These are phyloP conservation scores for Telenomus remus DNA, from an alignment of 1,140 invertebrate genomes.

Conservation along the genomic window DNA sequence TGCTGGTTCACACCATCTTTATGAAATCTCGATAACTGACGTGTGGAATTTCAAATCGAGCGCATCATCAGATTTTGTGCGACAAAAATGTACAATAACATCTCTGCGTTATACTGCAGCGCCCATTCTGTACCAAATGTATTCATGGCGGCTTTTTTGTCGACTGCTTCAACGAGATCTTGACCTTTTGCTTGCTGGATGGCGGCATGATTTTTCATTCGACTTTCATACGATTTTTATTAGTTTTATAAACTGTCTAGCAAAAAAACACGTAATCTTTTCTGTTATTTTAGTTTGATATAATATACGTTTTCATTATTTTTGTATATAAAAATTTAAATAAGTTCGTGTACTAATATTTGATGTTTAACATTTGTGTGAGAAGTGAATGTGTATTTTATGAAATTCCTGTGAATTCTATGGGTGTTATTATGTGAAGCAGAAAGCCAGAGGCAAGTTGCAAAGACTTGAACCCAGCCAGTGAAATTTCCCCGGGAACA, in stretches of 20 bases:
- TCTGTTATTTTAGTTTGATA: too few species aligned
- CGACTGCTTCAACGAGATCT: background rate
- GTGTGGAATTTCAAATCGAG: slow-evolving; percentile 53
- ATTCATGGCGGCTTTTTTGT: slow-evolving; percentile 1
- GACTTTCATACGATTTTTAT: too few species aligned
- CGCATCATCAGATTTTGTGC: slow-evolving; percentile 24
- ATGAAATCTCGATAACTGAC: slow-evolving; percentile 57
- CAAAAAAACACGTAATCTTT: too few species aligned
- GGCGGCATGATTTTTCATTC: too few species aligned
- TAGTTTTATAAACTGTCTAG: too few species aligned
- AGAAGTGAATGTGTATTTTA: slow-evolving; percentile 13
- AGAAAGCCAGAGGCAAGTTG: slow-evolving; percentile 30
- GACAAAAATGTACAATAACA: slow-evolving; percentile 15
- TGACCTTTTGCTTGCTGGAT: background rate
- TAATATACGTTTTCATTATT: too few species aligned
- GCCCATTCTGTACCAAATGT: slow-evolving; percentile 8
- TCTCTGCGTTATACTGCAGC: background rate
- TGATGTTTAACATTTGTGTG: slow-evolving; percentile 27
- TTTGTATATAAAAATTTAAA: too few species aligned
- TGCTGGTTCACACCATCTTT: slow-evolving; percentile 53
- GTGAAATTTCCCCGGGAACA: slow-evolving; percentile 39
- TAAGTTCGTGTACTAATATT: background rate
- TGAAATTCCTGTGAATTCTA: slow-evolving; percentile 14
- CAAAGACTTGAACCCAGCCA: slow-evolving; percentile 13
- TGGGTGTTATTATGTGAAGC: slow-evolving; percentile 10